Base-by-base conservation (phyloP, 2,113 vertebrate species). In the Dipodomys stephensi region DNA sequence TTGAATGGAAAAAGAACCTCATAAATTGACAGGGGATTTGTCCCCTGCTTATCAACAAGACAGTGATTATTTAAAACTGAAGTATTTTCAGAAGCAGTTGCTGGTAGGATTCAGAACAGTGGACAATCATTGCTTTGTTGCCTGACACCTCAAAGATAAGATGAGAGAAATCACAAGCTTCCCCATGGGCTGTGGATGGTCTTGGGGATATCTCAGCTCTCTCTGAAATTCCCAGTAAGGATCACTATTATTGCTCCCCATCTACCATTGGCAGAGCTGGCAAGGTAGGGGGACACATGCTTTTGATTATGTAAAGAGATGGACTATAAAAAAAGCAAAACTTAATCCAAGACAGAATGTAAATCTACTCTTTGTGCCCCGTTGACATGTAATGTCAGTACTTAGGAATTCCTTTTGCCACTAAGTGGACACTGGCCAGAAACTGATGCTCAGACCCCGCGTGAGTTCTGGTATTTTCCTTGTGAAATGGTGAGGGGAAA, bases 381-480 rank as follows among this genome's bases (percentile, higher is more conserved):
- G 65, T 23, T 96, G 85, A 35, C 79, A 94, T 87, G 60, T 77
- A 53, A 95, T 92, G 87, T 96, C 95, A 89, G 83, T 93, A 94
- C 80, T 96, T 90, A 89, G 93, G 69, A 97, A 89, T 95, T 96
- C 71, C 71, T 84, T 81, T 92, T 91, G 92, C 90, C 91, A 93
- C 92, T 74, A 92, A 67, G 77, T 80, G 95, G 90, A 82, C 44
- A 32, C 1, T 3, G 25, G 78, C 96, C 35, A 20, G 11, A 83
- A 8, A 6, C 76, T 39, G 57, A 92, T 76, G 82, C 57, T 1
- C 83, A 86, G 83, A 64, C 3, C 80, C 87, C 9, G 15, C 15
- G 15, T 57, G 69, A 65, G 73, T 84, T 81, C 83, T 93, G 30
- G 87, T 44, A 5, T 53, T 92, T 78, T 46, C 78, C 80, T 94